Base-by-base conservation (phyloP, 1,140 invertebrate species). In the Lepidurus packardi region DNA sequence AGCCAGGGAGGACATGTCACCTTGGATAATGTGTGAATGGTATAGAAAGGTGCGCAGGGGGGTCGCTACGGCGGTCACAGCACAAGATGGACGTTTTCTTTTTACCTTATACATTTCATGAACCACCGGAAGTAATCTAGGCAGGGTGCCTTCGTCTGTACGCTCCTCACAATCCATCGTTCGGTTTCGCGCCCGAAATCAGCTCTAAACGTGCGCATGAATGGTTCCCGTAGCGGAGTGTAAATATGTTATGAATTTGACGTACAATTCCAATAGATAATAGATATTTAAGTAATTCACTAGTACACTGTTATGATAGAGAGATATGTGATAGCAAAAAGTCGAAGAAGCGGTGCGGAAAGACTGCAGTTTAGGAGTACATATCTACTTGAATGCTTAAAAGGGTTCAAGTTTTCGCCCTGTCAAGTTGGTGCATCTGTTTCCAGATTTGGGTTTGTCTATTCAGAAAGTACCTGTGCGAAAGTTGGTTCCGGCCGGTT, bases 21-120 rank as follows among this genome's bases (percentile, higher is more conserved):
- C 21, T 65, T 65, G 53, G 53, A 21, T 65, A 65, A 65, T 65
- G 53, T 65, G 53, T 65, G 53, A 65, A 65, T 65, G 53, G 53
- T 7, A 16, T 16, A 65, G 53, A 65, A 65, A 65, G 53, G 53
- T 65, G 16, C 6, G 53, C 53, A 65, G 53, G 53, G 53, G 53
- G 53, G 16, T 34, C 34, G 34, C 34, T 34, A 34, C 53, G 53
- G 53, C 53, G 53, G 53, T 21, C 53, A 1, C 13, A 65, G 53
- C 53, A 16, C 53, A 21, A 65, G 53, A 65, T 65, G 53, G 21
- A 21, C 53, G 16, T 65, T 65, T 65, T 65, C 53, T 65, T 65
- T 65, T 21, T 21, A 65, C 53, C 53, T 65, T 65, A 13, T 9
- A 3, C 34, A n/a, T 65, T 65, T 65, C 21, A 13, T 13, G 53